Evolutionary conservation across 1,140 invertebrate species (phyloP), one percentile per base, ranked within the genome.

Genomic region (Acromyrmex echinatior): DNA sequence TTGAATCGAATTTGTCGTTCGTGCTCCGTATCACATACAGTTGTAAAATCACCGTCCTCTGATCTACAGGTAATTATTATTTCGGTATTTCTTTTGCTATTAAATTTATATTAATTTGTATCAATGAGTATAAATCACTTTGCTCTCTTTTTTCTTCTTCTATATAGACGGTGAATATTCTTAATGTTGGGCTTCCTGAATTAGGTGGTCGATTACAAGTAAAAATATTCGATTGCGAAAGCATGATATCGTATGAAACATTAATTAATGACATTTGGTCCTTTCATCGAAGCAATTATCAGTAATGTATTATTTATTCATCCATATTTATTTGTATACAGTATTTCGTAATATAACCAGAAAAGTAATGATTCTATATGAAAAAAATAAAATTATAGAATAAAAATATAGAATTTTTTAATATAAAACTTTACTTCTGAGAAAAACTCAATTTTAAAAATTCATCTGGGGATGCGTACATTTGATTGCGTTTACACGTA

Each of bases 141-240:
- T 56, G 28, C 21, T 63, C 21, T 56, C 18, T 56, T 6, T 35
- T 25, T 60, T 12, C 0, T 1, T 63, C 81, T 87, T 28, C 49
- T 16, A 12, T 63, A 66, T 53, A 93, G 92, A 86, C 87, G 7
- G 77, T 88, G 49, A 89, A 88, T 70, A 16, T 94, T 85, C 91
- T 95, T 78, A 86, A 95, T 87, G 79, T 95, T 18, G 92, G 94
- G 73, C 93, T 95, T 70, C 93, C 94, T 45, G 96, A 96, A 91
- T 81, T 96, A n/a, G 96, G 96, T 60, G 94, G 95, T 51, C 89
- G 93, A 87, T 77, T 96, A 45, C 92, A 94, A 35, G 86, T 95
- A 0, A 94, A 95, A 76, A 87, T 96, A 3, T 96, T 96, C 77
- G 95, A 96, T 84, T 96, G 96, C 82, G 94, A 96, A 77, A 93